A percentile compares a stretch with the other conserved stretches of the same genome.
Evolutionary conservation across 2,113 vertebrate species (phyloP).

Genomic region (Candoia aspera): DNA sequence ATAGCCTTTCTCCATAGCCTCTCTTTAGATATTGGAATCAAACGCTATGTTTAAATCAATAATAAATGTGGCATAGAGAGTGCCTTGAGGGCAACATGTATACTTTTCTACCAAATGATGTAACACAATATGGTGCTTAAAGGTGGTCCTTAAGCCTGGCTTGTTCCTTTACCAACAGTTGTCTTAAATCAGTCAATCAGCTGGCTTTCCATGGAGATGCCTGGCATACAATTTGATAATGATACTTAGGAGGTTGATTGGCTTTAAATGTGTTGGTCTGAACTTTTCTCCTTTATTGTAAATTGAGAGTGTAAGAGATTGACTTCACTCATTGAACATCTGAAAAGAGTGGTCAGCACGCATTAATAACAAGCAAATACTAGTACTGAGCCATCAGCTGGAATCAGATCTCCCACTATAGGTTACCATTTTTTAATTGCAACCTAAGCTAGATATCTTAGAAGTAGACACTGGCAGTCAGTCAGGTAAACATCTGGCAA

Average conservation of each 20-base stretch:
- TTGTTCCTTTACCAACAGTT: neutral
- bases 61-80: neutral
- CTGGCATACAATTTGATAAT: no score
- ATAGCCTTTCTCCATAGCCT: no score
- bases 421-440: neutral
- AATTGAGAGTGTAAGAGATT: neutral
- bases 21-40: no score
- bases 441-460: neutral
- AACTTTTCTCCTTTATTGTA: neutral
- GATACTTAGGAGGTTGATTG: neutral
- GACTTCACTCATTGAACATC: neutral
- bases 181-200: neutral
- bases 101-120: neutral
- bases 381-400: neutral
- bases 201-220: neutral
- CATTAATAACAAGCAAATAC: neutral
- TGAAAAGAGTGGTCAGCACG: neutral
- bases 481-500: neutral
- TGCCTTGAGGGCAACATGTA: neutral
- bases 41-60: neutral
- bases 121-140: neutral
- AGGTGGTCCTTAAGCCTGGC: neutral
- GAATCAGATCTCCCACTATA: neutral
- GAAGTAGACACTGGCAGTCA: neutral
- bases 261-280: neutral